These are phyloP conservation scores for Podarcis cretensis DNA, from an alignment of 2,113 vertebrate genomes.

Conservation along the genomic window DNA sequence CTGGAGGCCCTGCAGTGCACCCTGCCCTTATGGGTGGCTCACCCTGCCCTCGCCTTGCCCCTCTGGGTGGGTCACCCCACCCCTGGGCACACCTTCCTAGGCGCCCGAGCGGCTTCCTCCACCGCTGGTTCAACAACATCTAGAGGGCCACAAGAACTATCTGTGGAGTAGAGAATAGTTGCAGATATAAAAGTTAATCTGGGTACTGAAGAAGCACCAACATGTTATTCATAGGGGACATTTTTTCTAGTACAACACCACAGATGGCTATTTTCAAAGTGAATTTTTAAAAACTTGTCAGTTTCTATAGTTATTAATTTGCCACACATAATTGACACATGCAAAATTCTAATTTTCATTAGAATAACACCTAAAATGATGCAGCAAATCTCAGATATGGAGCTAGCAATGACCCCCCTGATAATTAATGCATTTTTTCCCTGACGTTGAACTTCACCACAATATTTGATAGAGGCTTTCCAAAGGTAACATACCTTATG, in stretches of 20 bases:
- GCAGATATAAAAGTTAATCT: not conserved
- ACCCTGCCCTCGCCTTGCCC: too few relatives aligned
- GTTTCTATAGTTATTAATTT: constrained; percentile 34
- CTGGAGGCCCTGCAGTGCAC: too few relatives aligned
- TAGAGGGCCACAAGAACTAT: too few relatives aligned
- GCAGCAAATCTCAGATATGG: constrained; percentile 8
- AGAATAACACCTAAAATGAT: constrained; percentile 14
- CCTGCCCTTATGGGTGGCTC: too few relatives aligned
- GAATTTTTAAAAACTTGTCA: constrained; percentile 19
- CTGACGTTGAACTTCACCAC: not conserved
- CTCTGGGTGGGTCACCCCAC: too few relatives aligned
- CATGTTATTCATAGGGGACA: not conserved
- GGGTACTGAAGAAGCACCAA: not conserved
- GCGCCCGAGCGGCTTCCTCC: too few relatives aligned
- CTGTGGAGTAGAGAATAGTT: not conserved
- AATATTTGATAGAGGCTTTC: not conserved
- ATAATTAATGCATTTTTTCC: not conserved
- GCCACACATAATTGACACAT: constrained; percentile 46
- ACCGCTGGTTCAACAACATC: too few relatives aligned
- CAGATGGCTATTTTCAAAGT: constrained; percentile 23
- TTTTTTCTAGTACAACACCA: not conserved
- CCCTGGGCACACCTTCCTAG: too few relatives aligned
- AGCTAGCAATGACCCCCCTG: not conserved
- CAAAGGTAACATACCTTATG: not conserved
- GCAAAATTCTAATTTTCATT: constrained; percentile 20